Base-by-base conservation (phyloP, 1,140 invertebrate species). In the Euura lappo region DNA sequence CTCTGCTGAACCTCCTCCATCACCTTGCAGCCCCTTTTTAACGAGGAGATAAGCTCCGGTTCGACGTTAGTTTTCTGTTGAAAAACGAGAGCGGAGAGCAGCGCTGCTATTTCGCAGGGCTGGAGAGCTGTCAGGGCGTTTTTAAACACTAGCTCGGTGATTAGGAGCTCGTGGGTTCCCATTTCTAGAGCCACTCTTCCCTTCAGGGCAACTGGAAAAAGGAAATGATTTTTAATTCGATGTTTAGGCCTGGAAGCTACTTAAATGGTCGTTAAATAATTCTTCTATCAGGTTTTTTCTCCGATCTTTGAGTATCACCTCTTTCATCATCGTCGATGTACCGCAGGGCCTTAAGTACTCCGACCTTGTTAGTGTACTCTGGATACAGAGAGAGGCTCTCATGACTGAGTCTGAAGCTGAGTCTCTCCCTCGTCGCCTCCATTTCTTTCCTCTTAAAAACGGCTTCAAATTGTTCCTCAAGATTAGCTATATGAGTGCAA, bases 151-250 rank as follows among this genome's bases (percentile, higher is more conserved):
- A 99, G 86, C 88, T 99, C 98, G 0, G 98, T 99, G 67, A 99
- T 94, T 42, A 99, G 90, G 3, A 99, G 88, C 84, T 99, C 98
- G 79, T 94, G 94, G 73, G 94, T 97, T 13, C 96, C 96, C 93
- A 99, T 99, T 85, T 98, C 94, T 82, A 98, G 96, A 3, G 98
- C 98, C 6, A 99, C 97, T 73, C 95, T 90, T 8, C 98, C 98
- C 89, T 99, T 98, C 51, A 98, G 83, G 71, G 93, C 91, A 2
- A 96, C 93, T 90, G 83, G 71, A 88, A 88, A 79, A 74, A 70
- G 77, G 68, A 76, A 75, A 74, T 70, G 73, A 72, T 69, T 68
- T 45, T 4, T 68, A 71, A 51, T n/a, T 44, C 28, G 28, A 28
- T n/a, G n/a, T n/a, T n/a, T n/a, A n/a, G n/a, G 8, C 6, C 13